A percentile compares a stretch with the other conserved stretches of the same genome.
Conservation (phyloP, 2,888 invertebrate species). For the Epicampocera succincta region DNA sequence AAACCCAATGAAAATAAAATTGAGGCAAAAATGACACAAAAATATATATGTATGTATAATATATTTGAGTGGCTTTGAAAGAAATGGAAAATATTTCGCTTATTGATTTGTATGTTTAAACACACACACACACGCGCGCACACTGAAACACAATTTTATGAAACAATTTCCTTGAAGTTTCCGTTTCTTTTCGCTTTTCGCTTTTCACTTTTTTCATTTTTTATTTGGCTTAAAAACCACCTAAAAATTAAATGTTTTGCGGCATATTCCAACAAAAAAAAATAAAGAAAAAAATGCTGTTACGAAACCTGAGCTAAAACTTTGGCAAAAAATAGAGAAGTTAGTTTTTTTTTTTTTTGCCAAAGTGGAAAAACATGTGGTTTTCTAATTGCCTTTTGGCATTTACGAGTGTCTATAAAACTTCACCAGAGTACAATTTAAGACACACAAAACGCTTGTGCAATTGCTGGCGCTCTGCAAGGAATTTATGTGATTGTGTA, state of each 20-base stretch:
- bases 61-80: conserved; percentile 33
- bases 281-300: neutral
- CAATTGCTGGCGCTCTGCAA: too few relatives aligned
- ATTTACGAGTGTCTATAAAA: too few relatives aligned
- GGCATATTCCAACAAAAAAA: conserved; percentile 8
- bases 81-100: conserved; percentile 51
- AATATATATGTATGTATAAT: too few relatives aligned
- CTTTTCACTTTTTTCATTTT: conserved; percentile 6
- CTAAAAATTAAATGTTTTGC: conserved; percentile 21
- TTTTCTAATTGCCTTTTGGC: too few relatives aligned
- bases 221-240: neutral
- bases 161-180: conserved; percentile 39
- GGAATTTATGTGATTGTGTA: too few relatives aligned
- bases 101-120: conserved; percentile 44
- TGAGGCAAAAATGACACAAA: conserved; percentile 15
- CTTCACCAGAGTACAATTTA: too few relatives aligned
- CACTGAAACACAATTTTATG: conserved; percentile 25
- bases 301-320: neutral
- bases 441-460: too few relatives aligned
- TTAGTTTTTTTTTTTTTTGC: neutral
- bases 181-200: conserved; percentile 10
- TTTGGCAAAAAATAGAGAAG: too few relatives aligned
- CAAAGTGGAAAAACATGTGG: neutral
- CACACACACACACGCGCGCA: conserved; percentile 13
- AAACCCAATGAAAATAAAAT: conserved; percentile 31